phyloP scores from a whole-genome alignment of 2,888 invertebrate genomes.

The Heliconius sara region DNA sequence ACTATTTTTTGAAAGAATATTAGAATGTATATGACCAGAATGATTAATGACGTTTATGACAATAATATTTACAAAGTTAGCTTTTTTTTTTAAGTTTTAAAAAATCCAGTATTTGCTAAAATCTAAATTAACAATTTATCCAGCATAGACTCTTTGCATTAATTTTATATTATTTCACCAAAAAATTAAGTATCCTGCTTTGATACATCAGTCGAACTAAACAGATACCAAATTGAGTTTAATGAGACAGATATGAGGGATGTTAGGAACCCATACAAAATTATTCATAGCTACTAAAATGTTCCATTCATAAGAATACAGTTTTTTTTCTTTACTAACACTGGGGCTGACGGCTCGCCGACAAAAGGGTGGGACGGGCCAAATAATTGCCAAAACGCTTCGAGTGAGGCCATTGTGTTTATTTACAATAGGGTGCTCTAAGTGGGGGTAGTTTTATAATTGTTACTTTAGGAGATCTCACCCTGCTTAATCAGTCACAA shows the following conservation, averaged over 20 bases:
- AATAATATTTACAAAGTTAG: too few species aligned
- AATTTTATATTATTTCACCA: neutral
- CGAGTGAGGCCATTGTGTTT: conserved; percentile 80
- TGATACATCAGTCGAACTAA: conserved; percentile 52
- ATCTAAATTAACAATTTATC: neutral
- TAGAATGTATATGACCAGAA: too few species aligned
- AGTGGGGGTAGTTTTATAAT: conserved; percentile 84
- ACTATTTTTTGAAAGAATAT: too few species aligned
- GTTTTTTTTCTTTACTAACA: conserved; percentile 61
- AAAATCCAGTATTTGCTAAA: neutral
- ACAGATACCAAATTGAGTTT: conserved; percentile 79
- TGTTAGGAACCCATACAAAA: conserved; percentile 79
- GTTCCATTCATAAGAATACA: conserved; percentile 74
- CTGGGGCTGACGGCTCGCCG: conserved; percentile 79
- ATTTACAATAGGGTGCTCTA: conserved; percentile 81
- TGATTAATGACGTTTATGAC: too few species aligned
- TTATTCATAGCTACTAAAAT: conserved; percentile 83
- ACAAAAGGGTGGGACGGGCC: conserved; percentile 83
- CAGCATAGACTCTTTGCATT: neutral
- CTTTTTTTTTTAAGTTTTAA: too few species aligned
- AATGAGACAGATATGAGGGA: conserved; percentile 82
- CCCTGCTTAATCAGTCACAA: conserved; percentile 69
- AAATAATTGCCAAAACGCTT: conserved; percentile 84
- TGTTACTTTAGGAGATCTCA: conserved; percentile 72
- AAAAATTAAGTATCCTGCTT: neutral